Percentiles rank a stretch among this genome's conserved stretches.
Evolutionary conservation across 1,140 invertebrate genomes (phyloP).

Genomic region (Onthophagus taurus): DNA sequence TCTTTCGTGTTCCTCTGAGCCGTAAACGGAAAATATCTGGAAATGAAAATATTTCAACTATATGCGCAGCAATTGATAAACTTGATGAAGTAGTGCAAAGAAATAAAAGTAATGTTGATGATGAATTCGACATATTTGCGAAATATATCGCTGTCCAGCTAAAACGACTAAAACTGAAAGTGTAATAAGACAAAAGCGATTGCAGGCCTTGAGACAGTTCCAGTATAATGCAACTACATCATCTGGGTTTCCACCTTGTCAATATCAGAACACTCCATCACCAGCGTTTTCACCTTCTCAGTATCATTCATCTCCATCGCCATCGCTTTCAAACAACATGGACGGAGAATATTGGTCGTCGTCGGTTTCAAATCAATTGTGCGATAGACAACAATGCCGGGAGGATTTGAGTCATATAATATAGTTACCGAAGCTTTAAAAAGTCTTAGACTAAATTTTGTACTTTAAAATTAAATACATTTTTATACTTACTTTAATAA

Average conservation of each 20-base stretch:
- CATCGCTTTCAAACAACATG: conserved; percentile 15
- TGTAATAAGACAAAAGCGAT: conserved; percentile 19
- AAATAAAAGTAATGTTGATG: conserved; percentile 15
- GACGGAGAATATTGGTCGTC: conserved; percentile 14
- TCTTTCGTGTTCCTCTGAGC: conserved; percentile 11
- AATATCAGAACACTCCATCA: conserved; percentile 12
- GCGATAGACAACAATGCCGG: conserved; percentile 17
- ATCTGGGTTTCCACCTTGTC: conserved; percentile 9
- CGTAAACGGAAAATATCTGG: conserved; percentile 16
- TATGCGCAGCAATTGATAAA: conserved; percentile 18
- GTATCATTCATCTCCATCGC: too few relatives aligned
- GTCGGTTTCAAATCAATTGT: conserved; percentile 16
- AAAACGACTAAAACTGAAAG: conserved; percentile 18
- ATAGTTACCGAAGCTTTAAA: conserved; percentile 18
- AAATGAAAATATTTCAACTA: conserved; percentile 19
- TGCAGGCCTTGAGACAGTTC: conserved; percentile 14
- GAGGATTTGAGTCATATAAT: conserved; percentile 18
- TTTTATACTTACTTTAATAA: conserved; percentile 23
- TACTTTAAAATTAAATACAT: too few relatives aligned
- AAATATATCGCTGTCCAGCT: conserved; percentile 15
- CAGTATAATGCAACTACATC: conserved; percentile 14
- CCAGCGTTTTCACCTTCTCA: too few relatives aligned
- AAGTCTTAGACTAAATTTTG: conserved; percentile 16
- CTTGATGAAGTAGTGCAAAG: conserved; percentile 19
- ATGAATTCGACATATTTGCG: conserved; percentile 19